phyloP scores from a whole-genome alignment of 2,888 invertebrate species.

The Amphipoea lucens region DNA sequence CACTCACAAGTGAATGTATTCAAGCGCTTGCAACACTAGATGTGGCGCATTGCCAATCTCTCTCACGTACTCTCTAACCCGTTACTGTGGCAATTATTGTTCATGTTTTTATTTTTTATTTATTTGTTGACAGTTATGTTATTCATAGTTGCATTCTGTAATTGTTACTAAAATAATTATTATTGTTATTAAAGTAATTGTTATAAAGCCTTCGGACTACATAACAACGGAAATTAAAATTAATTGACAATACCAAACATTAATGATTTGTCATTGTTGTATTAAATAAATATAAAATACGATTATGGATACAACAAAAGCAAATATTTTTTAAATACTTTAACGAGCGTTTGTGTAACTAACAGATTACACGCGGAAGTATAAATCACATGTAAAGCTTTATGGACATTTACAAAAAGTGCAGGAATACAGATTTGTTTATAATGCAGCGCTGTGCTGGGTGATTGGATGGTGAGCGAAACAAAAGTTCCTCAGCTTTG shows the following conservation, averaged over 20 bases:
- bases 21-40: constrained; percentile 43
- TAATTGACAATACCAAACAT: background rate
- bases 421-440: constrained; percentile 55
- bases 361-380: constrained; percentile 35
- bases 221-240: background rate
- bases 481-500: constrained; percentile 73
- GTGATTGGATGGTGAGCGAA: constrained; percentile 66
- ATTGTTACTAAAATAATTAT: background rate
- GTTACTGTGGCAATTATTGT: constrained; percentile 44
- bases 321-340: constrained; percentile 12
- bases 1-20: constrained; percentile 36
- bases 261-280: background rate
- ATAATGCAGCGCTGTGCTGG: constrained; percentile 64
- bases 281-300: constrained; percentile 19
- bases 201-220: background rate
- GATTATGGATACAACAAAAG: constrained; percentile 16
- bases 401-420: constrained; percentile 47
- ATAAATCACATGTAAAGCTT: constrained; percentile 54
- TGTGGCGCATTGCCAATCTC: constrained; percentile 52
- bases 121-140: background rate
- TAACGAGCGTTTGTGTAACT: constrained; percentile 26
- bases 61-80: constrained; percentile 20
- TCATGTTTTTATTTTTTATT: constrained; percentile 15
- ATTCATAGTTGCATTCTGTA: background rate
- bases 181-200: no score